phyloP scores from a whole-genome alignment of 2,113 vertebrate genomes.

The Notothenia rossii region DNA sequence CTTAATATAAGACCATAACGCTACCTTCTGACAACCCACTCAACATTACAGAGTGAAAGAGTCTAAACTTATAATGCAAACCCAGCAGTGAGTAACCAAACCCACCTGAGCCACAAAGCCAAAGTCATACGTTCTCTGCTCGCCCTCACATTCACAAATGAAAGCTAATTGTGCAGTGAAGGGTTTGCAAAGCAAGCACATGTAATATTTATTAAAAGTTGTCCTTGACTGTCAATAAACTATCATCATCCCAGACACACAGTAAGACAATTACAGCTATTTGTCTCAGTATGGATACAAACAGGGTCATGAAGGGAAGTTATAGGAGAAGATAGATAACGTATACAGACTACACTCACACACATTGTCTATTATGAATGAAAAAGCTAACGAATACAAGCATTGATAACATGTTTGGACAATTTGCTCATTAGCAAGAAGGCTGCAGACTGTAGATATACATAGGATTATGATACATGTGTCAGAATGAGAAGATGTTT shows the following conservation, averaged over 20 bases:
- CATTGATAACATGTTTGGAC: background rate
- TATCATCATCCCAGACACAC: conserved; percentile 5
- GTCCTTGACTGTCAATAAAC: background rate
- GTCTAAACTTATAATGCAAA: conserved; percentile 15
- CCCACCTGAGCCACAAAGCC: conserved; percentile 24
- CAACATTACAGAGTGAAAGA: conserved; percentile 1
- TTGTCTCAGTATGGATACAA: background rate
- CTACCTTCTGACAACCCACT: conserved; percentile 59
- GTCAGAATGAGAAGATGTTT: conserved; percentile 1
- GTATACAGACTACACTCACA: background rate
- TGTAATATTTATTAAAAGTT: conserved; percentile 22
- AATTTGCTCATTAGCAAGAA: conserved; percentile 10
- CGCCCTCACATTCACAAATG: conserved; percentile 9
- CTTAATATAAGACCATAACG: conserved; percentile 30
- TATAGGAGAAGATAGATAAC: background rate
- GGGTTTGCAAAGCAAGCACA: conserved; percentile 11
- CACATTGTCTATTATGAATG: background rate
- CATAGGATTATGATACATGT: background rate
- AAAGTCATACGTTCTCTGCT: conserved; percentile 41
- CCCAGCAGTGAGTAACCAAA: conserved; percentile 9
- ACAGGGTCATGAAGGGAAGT: background rate
- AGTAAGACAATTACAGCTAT: background rate
- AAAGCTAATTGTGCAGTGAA: conserved; percentile 33
- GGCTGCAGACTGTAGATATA: background rate
- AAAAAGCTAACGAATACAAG: background rate